These are phyloP conservation scores for Syngnathus scovelli DNA, from an alignment of 2,113 vertebrate genomes.

Conservation along the genomic window DNA sequence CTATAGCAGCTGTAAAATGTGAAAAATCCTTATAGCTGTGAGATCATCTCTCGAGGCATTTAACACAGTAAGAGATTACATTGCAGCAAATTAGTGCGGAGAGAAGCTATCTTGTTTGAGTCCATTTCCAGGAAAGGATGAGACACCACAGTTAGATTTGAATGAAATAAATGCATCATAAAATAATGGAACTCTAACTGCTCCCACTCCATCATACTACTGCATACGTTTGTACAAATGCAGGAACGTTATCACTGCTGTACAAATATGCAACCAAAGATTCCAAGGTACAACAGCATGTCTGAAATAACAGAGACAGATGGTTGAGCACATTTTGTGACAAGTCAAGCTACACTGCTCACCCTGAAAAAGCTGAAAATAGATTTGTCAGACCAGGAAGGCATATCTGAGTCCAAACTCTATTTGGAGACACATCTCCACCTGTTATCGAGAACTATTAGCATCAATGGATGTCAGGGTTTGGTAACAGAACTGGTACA, in stretches of 20 bases:
- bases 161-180: not conserved
- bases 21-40: constrained; percentile 59
- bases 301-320: constrained; percentile 38
- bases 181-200: not conserved
- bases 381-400: constrained; percentile 4
- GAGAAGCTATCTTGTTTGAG: constrained; percentile 3
- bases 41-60: constrained; percentile 71
- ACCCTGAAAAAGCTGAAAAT: constrained; percentile 27
- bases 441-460: not conserved
- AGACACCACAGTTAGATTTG: not conserved
- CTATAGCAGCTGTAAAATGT: constrained; percentile 19
- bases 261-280: constrained; percentile 3
- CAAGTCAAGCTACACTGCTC: constrained; percentile 18
- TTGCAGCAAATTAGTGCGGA: constrained; percentile 52
- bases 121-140: constrained; percentile 5
- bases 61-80: constrained; percentile 66
- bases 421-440: not conserved
- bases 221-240: constrained; percentile 7
- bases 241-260: not conserved
- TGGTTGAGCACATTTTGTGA: constrained; percentile 15
- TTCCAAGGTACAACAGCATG: constrained; percentile 17
- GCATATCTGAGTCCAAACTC: constrained; percentile 3
- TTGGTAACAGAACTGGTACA: no score
- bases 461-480: not conserved
- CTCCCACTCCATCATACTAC: not conserved